Percentiles rank a stretch among this genome's conserved stretches.
These are phyloP conservation scores for Scolopax bukidnonensis DNA, from an alignment of 2,797 vertebrate species.

Conservation along the genomic window DNA sequence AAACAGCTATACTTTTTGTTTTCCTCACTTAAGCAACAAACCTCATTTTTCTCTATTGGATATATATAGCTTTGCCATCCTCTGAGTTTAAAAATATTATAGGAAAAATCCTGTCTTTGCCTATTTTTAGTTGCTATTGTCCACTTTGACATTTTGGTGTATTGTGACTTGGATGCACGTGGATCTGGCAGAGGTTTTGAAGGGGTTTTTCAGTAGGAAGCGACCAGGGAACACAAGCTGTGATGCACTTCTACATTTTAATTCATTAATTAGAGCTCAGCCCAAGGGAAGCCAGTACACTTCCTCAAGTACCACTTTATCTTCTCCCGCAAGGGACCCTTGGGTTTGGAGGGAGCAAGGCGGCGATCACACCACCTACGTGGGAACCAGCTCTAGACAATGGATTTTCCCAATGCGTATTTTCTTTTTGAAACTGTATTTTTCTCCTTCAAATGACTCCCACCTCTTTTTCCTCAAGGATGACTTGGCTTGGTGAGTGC, in stretches of 20 bases:
- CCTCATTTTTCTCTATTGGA: conserved; percentile 26
- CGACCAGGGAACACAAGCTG: not conserved
- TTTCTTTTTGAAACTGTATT: not conserved
- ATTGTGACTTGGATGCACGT: not conserved
- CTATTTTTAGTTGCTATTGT: conserved; percentile 81
- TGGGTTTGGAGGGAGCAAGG: not conserved
- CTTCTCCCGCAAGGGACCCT: not conserved
- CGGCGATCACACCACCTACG: fast-evolving
- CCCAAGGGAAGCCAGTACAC: not conserved
- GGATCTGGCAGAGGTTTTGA: not conserved
- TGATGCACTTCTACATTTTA: conserved; percentile 17
- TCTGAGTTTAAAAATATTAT: conserved; percentile 64
- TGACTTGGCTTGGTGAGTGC: not conserved
- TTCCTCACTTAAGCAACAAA: conserved; percentile 39
- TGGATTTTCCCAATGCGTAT: not conserved
- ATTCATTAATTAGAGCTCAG: not conserved
- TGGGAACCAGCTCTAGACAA: not conserved
- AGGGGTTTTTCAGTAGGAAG: not conserved
- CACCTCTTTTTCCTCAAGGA: not conserved
- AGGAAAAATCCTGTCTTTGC: conserved; percentile 65
- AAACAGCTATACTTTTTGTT: conserved; percentile 2
- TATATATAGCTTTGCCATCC: conserved; percentile 73
- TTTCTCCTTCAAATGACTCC: not conserved
- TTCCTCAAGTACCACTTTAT: not conserved
- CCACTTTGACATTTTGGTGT: conserved; percentile 18